Conservation (phyloP, 2,113 vertebrate genomes). For the Etheostoma cragini region DNA sequence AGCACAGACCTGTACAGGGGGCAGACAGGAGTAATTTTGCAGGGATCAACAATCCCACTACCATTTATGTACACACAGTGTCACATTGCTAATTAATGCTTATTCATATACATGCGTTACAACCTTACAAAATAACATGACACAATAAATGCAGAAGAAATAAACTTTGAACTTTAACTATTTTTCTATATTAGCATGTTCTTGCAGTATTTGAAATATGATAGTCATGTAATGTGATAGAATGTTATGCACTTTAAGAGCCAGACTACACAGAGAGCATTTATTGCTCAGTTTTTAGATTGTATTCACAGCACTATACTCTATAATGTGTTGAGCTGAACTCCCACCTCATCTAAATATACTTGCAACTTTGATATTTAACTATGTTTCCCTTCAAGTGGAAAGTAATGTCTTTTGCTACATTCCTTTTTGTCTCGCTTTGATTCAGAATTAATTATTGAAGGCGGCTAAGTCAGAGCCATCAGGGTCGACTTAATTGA, state of each 20-base stretch:
- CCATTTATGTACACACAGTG: not conserved
- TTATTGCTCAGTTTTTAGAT: not conserved
- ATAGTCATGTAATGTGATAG: not conserved
- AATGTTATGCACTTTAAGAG: not conserved
- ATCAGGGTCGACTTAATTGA: conserved; percentile 10
- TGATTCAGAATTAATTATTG: conserved; percentile 53
- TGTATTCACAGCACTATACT: not conserved
- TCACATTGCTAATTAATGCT: not conserved
- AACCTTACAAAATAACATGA: not conserved
- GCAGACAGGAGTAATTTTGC: conserved; percentile 13
- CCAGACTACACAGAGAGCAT: not conserved
- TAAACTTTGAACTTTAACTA: not conserved
- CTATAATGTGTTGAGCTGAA: conserved; percentile 22
- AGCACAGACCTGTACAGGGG: conserved; percentile 13
- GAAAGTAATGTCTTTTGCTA: conserved; percentile 15
- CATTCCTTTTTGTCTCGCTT: conserved; percentile 33
- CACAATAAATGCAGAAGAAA: not conserved
- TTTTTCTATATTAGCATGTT: not conserved
- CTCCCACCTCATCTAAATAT: conserved; percentile 6
- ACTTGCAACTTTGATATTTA: conserved; percentile 12
- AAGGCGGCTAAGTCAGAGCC: conserved; percentile 24
- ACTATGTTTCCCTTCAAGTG: not conserved
- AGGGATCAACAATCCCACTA: not conserved
- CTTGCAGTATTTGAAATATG: not conserved
- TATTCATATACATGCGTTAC: not conserved